Conservation (phyloP, 1,140 invertebrate species). For the Ceratoteleas bidentatus region DNA sequence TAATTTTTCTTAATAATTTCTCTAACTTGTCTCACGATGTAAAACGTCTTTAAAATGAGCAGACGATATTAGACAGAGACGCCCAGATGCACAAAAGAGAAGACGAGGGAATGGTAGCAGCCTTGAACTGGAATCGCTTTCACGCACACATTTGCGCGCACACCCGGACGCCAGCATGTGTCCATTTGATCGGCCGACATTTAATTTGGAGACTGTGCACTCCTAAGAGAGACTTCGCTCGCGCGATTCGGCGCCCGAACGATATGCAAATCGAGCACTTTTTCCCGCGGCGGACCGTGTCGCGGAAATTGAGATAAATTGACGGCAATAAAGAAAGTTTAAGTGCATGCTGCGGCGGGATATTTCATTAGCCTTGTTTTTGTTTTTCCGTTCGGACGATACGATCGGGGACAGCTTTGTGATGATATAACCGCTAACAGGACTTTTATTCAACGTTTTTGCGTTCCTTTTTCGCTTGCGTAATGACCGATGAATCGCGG, state of each 20-base stretch:
- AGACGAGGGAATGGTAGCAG: slow-evolving; percentile 50
- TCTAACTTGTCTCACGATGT: no score
- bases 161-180: slow-evolving; percentile 13
- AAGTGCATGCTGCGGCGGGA: neutral
- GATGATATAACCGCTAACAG: no score
- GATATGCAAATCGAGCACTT: neutral
- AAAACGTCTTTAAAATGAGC: no score
- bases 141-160: slow-evolving; percentile 30
- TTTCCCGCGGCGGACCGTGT: neutral
- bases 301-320: slow-evolving; percentile 23
- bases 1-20: no score
- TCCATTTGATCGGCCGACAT: slow-evolving; percentile 37
- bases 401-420: no score
- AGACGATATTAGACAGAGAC: slow-evolving; percentile 36
- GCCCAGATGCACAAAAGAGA: slow-evolving; percentile 36
- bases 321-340: slow-evolving; percentile 17
- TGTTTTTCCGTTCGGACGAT: neutral
- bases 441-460: no score
- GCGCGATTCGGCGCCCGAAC: neutral
- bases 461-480: no score
- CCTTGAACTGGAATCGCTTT: slow-evolving; percentile 70
- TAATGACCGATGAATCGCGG: no score
- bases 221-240: slow-evolving; percentile 18
- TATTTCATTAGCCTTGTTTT: neutral
- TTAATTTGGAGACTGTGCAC: slow-evolving; percentile 46